Conservation (phyloP, 1,140 invertebrate species). For the Drosophila lini region DNA sequence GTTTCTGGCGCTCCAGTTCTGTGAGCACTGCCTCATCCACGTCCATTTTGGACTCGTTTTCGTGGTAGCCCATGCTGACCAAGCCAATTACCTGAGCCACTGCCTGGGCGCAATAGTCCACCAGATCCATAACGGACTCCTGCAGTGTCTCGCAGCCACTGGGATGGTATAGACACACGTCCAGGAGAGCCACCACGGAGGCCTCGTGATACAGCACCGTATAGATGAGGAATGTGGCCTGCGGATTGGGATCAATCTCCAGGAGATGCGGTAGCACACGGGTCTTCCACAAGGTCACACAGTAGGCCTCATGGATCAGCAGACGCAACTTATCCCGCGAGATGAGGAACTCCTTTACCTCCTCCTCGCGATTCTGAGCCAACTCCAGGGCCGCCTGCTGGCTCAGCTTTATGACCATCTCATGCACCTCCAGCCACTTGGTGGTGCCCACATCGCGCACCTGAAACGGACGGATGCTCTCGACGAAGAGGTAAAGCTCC, state of each 20-base stretch:
- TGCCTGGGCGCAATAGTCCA: constrained; percentile 89
- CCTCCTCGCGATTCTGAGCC: constrained; percentile 88
- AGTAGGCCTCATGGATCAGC: constrained; percentile 90
- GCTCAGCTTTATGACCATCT: constrained; percentile 90
- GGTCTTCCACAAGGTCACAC: constrained; percentile 90
- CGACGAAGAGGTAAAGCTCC: constrained; percentile 76
- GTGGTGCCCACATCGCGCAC: constrained; percentile 70
- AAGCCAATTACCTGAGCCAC: constrained; percentile 86
- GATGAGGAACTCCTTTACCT: constrained; percentile 88
- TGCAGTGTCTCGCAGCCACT: constrained; percentile 89
- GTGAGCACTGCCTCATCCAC: constrained; percentile 85
- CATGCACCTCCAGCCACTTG: constrained; percentile 91
- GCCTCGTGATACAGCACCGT: constrained; percentile 90
- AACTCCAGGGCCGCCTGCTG: constrained; percentile 92
- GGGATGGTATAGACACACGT: constrained; percentile 90
- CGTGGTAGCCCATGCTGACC: constrained; percentile 73
- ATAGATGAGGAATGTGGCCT: constrained; percentile 90
- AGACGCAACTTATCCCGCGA: constrained; percentile 86
- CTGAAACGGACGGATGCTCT: constrained; percentile 75
- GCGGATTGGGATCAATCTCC: constrained; percentile 87
- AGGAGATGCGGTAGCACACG: constrained; percentile 90
- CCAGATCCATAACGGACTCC: constrained; percentile 89
- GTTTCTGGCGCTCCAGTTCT: constrained; percentile 88
- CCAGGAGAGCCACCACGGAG: constrained; percentile 88
- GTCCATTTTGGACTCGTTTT: constrained; percentile 79